Percentiles rank a stretch among this genome's conserved stretches.
These are phyloP conservation scores for Theonella swinhoei DNA, from an alignment of 37 sponge, comb jelly and placozoan species.

Conservation along the genomic window DNA sequence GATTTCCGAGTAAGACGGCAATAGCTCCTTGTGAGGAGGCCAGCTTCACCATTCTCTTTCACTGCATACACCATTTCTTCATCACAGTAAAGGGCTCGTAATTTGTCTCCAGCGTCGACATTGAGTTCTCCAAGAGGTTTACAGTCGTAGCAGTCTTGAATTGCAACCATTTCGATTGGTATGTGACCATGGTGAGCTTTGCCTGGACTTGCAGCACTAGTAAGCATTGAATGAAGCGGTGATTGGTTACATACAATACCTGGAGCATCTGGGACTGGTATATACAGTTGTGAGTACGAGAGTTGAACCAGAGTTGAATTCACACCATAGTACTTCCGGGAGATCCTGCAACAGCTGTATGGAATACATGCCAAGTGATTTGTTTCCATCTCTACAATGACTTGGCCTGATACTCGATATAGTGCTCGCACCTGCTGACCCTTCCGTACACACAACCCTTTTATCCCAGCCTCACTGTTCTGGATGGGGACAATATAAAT, in stretches of 20 bases:
- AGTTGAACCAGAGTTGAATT: neutral
- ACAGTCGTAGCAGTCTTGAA: neutral
- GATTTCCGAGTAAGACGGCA: neutral
- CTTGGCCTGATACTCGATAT: neutral
- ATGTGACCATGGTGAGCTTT: neutral
- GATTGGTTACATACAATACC: neutral
- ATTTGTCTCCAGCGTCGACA: slow-evolving; percentile 5
- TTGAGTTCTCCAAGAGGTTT: neutral
- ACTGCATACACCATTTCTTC: slow-evolving; percentile 9
- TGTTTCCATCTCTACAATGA: neutral
- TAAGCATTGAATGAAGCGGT: neutral
- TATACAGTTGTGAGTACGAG: slow-evolving; percentile 2
- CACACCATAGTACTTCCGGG: neutral
- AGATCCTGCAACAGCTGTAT: neutral
- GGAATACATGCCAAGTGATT: neutral
- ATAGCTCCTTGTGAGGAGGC: neutral
- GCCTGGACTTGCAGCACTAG: neutral
- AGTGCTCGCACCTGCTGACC: neutral
- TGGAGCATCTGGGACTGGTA: neutral
- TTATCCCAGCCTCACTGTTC: neutral
- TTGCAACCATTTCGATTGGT: slow-evolving; percentile 6
- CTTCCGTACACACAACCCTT: neutral
- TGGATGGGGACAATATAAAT: neutral
- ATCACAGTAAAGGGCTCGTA: slow-evolving; percentile 14
- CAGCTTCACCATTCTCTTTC: slow-evolving; percentile 5